Evolutionary conservation across 2,888 invertebrate genomes (phyloP), one percentile per base, ranked within the genome.

Genomic region (Villa cingulata): DNA sequence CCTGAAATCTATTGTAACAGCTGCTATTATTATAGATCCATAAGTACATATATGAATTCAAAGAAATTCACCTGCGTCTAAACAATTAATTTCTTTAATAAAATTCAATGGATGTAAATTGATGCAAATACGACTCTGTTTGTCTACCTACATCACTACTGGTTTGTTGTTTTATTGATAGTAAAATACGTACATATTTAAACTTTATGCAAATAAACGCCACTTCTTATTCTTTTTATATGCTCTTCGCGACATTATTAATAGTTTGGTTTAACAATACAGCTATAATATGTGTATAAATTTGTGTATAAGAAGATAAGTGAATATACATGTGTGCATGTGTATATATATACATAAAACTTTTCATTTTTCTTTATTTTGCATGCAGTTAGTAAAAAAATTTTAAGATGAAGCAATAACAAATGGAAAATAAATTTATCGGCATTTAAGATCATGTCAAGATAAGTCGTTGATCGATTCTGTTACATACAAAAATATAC

Each of bases 381-480:
- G 36, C 36, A 15, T 4, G 36, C 15, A 36, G 15, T 16, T 16
- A 15, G 23, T 23, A 23, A 14, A 36, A n/a, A n/a, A 7, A 32
- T 40, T 40, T 36, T 20, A 14, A 34, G 23, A 46, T 20, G 41
- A 40, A 46, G 46, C 40, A 46, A 46, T 46, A 46, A 46, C 46
- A 46, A 42, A 41, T 37, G 53, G 52, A 54, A 52, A 55, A 56
- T 55, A 56, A 56, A 56, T 56, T 56, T 52, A 56, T 56, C 53
- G 55, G 52, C 52, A 55, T 54, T 54, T 57, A 56, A 57, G 60
- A 59, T 60, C 57, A 59, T 59, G 57, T 59, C 59, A 56, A 57
- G 59, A 60, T 59, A 58, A 59, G 58, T 58, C 57, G 59, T 59
- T 57, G 58, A 59, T 59, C 56, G 59, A 46, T 46, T 46, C 46